Evolutionary conservation across 2,888 invertebrate species (phyloP), one percentile per base, ranked within the genome.

Genomic region (Eumerus sabulonum): DNA sequence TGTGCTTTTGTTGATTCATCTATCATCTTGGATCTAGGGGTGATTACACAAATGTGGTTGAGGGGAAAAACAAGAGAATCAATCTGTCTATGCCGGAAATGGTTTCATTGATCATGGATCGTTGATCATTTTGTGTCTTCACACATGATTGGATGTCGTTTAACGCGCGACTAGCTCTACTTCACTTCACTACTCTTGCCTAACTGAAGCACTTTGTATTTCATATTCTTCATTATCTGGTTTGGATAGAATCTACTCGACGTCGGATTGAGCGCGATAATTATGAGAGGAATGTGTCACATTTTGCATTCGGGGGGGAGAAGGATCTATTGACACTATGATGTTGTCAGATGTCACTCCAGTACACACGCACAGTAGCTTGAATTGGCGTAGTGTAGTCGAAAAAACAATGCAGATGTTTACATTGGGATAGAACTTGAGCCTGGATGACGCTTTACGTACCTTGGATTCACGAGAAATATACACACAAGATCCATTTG

Each of bases 331-430:
- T 27, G 19, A 73, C 27, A 27, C 27, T 27, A 27, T 27, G 27
- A 27, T 67, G 59, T 67, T 53, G 50, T 54, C 50, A 27, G 56
- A 60, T 16, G 56, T 60, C 35, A 38, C 17, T 18, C 27, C 35
- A 9, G 1, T 16, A 36, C 35, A 51, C 11, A 27, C 7, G 27
- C 27, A 7, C 7, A 7, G 27, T n/a, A 27, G 27, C 27, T 27
- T 27, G 27, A 27, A 4, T 27, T 27, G 27, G 3, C 27, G 27
- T n/a, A n/a, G n/a, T 27, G 27, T 27, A 27, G 27, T 27, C 27
- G 17, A 1, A 40, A 73, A 66, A 73, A 73, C 73, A 73, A 42
- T 73, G 73, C 73, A 66, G 73, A 66, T 27, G 47, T 66, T 66
- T 73, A 40, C 36, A 5, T 53, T 59, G 11, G 18, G 66, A 66